Evolutionary conservation across 2,797 vertebrate species (phyloP).

Genomic region (Silurus lanzhouensis): DNA sequence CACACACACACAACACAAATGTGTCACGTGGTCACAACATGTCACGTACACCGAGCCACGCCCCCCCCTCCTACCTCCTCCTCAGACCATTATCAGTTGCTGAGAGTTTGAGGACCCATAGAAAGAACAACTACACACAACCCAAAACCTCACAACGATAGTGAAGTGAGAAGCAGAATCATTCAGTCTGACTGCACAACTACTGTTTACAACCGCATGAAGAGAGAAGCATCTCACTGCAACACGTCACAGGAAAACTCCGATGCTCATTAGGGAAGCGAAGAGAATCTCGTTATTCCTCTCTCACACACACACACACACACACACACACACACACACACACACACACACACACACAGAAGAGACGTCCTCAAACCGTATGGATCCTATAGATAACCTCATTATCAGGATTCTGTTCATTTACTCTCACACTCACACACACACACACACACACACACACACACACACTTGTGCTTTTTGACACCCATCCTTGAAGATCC

Average conservation of each 20-base stretch:
- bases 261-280: too few species aligned
- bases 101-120: neutral
- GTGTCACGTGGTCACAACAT: neutral
- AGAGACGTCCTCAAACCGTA: too few species aligned
- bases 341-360: neutral
- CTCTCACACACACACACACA: neutral
- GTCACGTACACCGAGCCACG: neutral
- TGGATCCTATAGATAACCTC: conserved; percentile 16
- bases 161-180: too few species aligned
- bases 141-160: too few species aligned
- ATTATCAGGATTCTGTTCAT: conserved; percentile 12
- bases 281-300: neutral
- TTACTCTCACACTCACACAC: neutral
- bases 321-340: neutral
- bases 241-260: too few species aligned
- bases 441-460: neutral
- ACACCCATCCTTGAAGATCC: too few species aligned
- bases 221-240: neutral
- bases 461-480: too few species aligned
- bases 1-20: too few species aligned
- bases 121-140: too few species aligned
- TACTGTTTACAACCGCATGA: neutral
- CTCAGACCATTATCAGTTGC: neutral
- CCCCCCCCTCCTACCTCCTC: neutral
- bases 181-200: neutral